Percentiles rank a stretch among this genome's conserved stretches.
phyloP scores from a whole-genome alignment of 2,888 invertebrate species.

The Oscheius myriophilus region DNA sequence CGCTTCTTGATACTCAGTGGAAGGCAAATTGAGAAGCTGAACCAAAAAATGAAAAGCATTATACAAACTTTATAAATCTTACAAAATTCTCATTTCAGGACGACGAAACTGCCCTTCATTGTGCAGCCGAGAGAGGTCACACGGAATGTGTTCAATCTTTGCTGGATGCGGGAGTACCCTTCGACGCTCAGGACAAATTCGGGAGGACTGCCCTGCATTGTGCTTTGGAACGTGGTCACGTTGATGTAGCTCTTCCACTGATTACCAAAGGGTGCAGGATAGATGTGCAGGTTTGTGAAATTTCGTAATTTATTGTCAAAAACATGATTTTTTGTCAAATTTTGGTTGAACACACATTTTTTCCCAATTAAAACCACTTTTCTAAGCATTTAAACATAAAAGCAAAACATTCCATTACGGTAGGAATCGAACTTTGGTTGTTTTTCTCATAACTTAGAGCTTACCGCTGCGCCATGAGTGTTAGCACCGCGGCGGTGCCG shows the following conservation, averaged over 20 bases:
- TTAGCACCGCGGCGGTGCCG: too few relatives aligned
- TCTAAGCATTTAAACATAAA: too few relatives aligned
- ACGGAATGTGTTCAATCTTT: constrained; percentile 74
- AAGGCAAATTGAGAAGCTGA: too few relatives aligned
- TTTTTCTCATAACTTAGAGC: too few relatives aligned
- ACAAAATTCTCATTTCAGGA: constrained; percentile 71
- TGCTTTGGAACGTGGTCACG: constrained; percentile 73
- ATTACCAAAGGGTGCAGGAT: constrained; percentile 77
- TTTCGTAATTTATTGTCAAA: neutral
- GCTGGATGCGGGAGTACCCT: constrained; percentile 74
- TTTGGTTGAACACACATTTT: too few relatives aligned
- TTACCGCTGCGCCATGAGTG: too few relatives aligned
- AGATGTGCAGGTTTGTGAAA: constrained; percentile 71
- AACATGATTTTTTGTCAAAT: neutral
- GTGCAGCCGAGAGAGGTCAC: constrained; percentile 75
- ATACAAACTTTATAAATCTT: too few relatives aligned
- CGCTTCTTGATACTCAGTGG: too few relatives aligned
- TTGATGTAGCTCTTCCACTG: constrained; percentile 76
- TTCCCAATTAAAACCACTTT: too few relatives aligned
- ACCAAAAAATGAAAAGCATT: too few relatives aligned
- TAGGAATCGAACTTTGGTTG: too few relatives aligned
- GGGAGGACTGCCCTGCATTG: constrained; percentile 77
- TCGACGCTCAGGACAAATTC: constrained; percentile 75
- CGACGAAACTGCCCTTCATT: constrained; percentile 75
- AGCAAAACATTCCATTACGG: too few relatives aligned